Percentiles rank a stretch among this genome's conserved stretches.
Evolutionary conservation across 2,888 invertebrate genomes (phyloP).

Genomic region (Ectropis crepuscularia): DNA sequence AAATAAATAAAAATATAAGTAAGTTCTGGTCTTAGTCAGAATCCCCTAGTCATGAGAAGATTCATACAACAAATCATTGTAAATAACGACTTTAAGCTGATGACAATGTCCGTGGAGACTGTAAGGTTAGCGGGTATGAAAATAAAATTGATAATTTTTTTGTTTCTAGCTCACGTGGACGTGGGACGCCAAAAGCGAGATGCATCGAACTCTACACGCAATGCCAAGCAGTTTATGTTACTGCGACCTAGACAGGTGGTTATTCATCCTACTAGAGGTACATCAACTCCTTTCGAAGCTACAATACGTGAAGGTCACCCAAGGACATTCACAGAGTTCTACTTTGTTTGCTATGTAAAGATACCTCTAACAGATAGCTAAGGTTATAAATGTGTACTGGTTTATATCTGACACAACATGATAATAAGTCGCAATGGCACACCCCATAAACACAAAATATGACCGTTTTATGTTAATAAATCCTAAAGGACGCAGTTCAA

Average conservation of each 20-base stretch:
- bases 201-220: slow-evolving; percentile 62
- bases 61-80: no score
- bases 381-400: neutral
- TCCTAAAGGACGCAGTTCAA: neutral
- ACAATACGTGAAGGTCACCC: slow-evolving; percentile 7
- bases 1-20: no score
- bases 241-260: slow-evolving; percentile 66
- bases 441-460: slow-evolving; percentile 5
- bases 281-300: slow-evolving; percentile 17
- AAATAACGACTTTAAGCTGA: no score
- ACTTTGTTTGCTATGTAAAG: neutral
- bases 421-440: neutral
- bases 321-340: slow-evolving; percentile 2
- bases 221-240: slow-evolving; percentile 67
- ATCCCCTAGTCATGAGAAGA: no score
- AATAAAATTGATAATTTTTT: slow-evolving; percentile 1
- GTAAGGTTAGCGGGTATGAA: neutral
- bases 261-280: slow-evolving; percentile 27
- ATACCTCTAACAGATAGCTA: neutral
- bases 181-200: slow-evolving; percentile 64
- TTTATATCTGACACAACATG: neutral
- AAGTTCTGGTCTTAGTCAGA: no score
- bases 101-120: no score
- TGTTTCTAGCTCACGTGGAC: slow-evolving; percentile 63
- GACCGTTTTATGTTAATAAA: neutral